Conservation (phyloP, 2,797 vertebrate species). For the Etheostoma perlongum region DNA sequence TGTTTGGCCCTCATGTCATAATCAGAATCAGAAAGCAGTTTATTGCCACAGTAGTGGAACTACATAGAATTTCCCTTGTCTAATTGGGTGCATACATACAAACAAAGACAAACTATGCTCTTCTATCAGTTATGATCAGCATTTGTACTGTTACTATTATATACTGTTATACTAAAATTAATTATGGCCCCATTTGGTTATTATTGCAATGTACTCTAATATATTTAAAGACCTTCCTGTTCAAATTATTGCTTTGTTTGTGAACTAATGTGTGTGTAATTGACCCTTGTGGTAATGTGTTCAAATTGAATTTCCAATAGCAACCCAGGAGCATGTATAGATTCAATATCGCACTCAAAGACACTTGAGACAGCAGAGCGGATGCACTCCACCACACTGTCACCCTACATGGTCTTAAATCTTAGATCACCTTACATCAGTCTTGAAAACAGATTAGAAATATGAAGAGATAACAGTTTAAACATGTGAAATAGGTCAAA, state of each 20-base stretch:
- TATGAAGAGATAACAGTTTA: conserved; percentile 14
- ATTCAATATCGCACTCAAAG: neutral
- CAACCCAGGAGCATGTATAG: neutral
- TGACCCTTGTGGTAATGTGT: conserved; percentile 6
- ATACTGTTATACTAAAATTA: neutral
- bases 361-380: neutral
- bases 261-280: conserved; percentile 5
- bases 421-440: neutral
- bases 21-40: too few relatives aligned
- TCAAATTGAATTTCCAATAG: conserved; percentile 1
- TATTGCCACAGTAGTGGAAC: too few relatives aligned
- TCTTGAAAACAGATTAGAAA: conserved; percentile 24
- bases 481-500: neutral
- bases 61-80: too few relatives aligned
- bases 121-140: neutral
- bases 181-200: neutral
- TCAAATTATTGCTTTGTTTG: neutral
- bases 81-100: too few relatives aligned
- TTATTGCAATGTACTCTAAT: neutral
- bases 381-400: neutral
- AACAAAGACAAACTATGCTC: neutral
- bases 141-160: neutral
- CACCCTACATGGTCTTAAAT: neutral
- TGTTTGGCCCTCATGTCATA: neutral
- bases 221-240: neutral